Evolutionary conservation across 1,140 invertebrate genomes (phyloP).

Genomic region (Pseudobourletiella spinata): DNA sequence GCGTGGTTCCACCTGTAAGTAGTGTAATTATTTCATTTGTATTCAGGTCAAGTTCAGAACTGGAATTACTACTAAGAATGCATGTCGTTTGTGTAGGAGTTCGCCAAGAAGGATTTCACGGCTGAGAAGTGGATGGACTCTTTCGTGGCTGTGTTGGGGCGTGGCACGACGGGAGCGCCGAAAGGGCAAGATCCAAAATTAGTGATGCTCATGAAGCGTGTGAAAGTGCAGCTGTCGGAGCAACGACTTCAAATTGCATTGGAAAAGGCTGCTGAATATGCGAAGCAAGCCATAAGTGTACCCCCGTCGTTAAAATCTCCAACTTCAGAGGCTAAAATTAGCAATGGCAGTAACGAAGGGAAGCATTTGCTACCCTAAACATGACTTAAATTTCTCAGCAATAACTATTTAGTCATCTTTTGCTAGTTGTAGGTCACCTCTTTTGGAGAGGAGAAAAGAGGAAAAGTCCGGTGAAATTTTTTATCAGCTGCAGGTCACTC

Average conservation of each 20-base stretch:
- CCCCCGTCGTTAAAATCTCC: not conserved
- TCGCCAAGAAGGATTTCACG: slow-evolving; percentile 47
- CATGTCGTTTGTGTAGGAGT: no score
- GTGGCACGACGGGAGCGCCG: slow-evolving; percentile 37
- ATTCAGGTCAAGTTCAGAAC: not conserved
- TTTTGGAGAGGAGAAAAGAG: no score
- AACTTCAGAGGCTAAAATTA: not conserved
- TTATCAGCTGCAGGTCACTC: no score
- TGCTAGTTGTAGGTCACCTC: no score
- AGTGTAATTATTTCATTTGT: slow-evolving; percentile 5
- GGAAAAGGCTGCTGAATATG: slow-evolving; percentile 14
- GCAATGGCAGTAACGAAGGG: no score
- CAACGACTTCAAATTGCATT: slow-evolving; percentile 11
- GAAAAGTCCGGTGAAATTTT: no score
- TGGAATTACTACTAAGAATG: no score
- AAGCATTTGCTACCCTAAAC: no score
- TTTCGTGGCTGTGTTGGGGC: slow-evolving; percentile 45
- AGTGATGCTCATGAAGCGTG: slow-evolving; percentile 50
- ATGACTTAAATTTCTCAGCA: no score
- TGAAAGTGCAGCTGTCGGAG: slow-evolving; percentile 43
- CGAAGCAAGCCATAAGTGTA: not conserved
- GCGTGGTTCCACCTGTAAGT: slow-evolving; percentile 53
- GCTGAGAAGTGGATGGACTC: slow-evolving; percentile 53
- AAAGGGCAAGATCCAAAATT: slow-evolving; percentile 47
- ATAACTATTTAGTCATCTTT: no score